phyloP scores from a whole-genome alignment of 1,140 invertebrate species.

The Caenorhabditis tropicalis region DNA sequence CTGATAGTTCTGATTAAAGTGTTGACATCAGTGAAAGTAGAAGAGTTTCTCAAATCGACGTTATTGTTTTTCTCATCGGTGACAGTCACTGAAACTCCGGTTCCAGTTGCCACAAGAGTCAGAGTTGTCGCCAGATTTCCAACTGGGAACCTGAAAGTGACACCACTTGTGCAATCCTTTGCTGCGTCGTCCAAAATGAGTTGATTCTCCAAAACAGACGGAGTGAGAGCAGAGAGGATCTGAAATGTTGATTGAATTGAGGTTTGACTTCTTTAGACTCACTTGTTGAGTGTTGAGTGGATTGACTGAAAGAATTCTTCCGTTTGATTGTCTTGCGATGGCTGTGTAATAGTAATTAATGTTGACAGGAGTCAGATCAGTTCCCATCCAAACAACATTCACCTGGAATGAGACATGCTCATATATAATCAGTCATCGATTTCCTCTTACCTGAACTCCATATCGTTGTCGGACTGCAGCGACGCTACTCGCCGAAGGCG shows the following conservation, averaged over 20 bases:
- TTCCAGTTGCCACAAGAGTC: slow-evolving; percentile 16
- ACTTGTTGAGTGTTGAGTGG: background rate
- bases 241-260: background rate
- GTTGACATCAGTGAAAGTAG: slow-evolving; percentile 32
- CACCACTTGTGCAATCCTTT: slow-evolving; percentile 35
- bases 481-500: background rate
- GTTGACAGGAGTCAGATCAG: slow-evolving; percentile 9
- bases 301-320: slow-evolving; percentile 7
- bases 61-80: background rate
- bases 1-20: slow-evolving; percentile 6
- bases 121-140: background rate
- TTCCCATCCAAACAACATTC: slow-evolving; percentile 23
- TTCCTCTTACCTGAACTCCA: slow-evolving; percentile 14
- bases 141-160: slow-evolving; percentile 16
- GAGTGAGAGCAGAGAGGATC: background rate
- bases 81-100: background rate
- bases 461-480: background rate
- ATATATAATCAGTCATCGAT: background rate
- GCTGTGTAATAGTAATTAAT: background rate
- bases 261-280: background rate
- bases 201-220: slow-evolving; percentile 33
- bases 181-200: slow-evolving; percentile 18
- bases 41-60: background rate
- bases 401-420: background rate
- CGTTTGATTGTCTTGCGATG: slow-evolving; percentile 38